Conservation (phyloP, 2,113 vertebrate species). For the Pteruthius melanotis region DNA sequence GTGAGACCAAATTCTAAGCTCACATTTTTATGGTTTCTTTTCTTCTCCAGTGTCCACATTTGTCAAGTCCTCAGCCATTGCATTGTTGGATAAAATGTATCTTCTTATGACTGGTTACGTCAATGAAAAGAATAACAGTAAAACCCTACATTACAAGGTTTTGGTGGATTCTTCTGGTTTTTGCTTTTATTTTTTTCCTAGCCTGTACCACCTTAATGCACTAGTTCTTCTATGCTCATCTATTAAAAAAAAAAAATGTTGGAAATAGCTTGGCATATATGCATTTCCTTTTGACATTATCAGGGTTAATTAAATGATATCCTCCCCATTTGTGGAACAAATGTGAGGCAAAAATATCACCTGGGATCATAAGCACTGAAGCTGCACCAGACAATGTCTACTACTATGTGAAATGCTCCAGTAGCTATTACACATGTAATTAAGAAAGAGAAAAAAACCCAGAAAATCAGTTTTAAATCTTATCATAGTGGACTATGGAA, state of each 20-base stretch:
- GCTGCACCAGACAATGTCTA: neutral
- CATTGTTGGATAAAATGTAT: neutral
- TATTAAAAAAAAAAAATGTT: neutral
- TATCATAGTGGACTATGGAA: neutral
- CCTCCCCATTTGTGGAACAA: constrained; percentile 12
- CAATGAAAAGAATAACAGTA: neutral
- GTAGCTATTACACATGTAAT: neutral
- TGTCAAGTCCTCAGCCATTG: neutral
- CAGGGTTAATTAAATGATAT: constrained; percentile 67
- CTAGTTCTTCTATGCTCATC: neutral
- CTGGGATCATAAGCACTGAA: neutral
- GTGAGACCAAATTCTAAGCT: neutral
- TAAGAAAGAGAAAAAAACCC: neutral
- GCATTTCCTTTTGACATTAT: constrained; percentile 64
- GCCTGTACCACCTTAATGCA: neutral
- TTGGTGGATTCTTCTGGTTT: neutral
- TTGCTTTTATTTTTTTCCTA: neutral
- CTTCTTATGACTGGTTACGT: neutral
- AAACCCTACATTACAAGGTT: neutral
- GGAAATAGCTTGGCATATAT: constrained; percentile 59
- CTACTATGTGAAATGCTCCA: neutral
- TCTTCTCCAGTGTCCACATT: neutral
- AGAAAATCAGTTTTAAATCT: neutral
- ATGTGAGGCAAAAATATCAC: constrained; percentile 24
- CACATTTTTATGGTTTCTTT: neutral